Evolutionary conservation across 2,888 invertebrate species (phyloP).

Genomic region (Drosophila nr. perissopoda): DNA sequence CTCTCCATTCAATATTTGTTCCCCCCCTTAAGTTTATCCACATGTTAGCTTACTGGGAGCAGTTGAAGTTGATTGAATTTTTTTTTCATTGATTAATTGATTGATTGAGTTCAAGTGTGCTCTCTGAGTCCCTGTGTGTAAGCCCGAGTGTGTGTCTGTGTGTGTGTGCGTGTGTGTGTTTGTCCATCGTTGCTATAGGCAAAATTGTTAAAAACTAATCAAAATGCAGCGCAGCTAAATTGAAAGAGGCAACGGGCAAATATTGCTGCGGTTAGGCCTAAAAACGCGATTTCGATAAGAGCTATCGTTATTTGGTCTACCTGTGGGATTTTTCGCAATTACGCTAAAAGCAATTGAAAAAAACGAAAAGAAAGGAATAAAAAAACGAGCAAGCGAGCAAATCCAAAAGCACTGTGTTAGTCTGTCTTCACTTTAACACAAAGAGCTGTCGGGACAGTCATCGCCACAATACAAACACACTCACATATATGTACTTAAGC

Average conservation of each 20-base stretch:
- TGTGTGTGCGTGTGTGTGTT: conserved; percentile 11
- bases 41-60: conserved; percentile 57
- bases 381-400: conserved; percentile 18
- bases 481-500: conserved; percentile 18
- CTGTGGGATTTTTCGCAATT: conserved; percentile 79
- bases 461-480: conserved; percentile 23
- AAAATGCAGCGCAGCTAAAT: conserved; percentile 69
- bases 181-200: conserved; percentile 20
- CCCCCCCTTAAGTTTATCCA: conserved; percentile 31
- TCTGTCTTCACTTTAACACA: conserved; percentile 40
- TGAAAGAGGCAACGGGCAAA: conserved; percentile 66
- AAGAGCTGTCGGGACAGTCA: conserved; percentile 45
- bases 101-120: conserved; percentile 67
- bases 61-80: conserved; percentile 76
- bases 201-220: conserved; percentile 74
- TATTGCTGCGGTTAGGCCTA: conserved; percentile 65
- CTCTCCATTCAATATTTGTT: conserved; percentile 9
- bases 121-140: conserved; percentile 9
- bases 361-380: conserved; percentile 26
- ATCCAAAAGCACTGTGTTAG: conserved; percentile 35
- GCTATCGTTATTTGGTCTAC: conserved; percentile 58
- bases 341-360: conserved; percentile 80
- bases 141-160: not conserved
- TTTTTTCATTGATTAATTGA: conserved; percentile 74
- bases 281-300: conserved; percentile 36